A percentile compares a stretch with the other conserved stretches of the same genome.
Evolutionary conservation across 2,888 invertebrate species (phyloP).

Genomic region (Drosophila parthenogenetica): DNA sequence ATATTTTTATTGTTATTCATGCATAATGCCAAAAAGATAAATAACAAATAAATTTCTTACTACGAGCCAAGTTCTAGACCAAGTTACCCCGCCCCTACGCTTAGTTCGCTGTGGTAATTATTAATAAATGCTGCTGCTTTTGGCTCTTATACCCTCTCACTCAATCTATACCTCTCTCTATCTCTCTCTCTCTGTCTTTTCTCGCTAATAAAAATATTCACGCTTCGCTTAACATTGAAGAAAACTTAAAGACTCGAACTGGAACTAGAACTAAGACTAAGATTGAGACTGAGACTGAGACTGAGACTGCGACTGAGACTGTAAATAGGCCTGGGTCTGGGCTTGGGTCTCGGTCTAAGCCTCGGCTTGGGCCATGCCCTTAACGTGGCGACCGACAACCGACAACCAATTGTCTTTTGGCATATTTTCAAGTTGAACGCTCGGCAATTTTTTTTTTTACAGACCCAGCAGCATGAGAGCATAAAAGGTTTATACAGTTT

Average conservation of each 20-base stretch:
- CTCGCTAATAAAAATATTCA: conserved; percentile 71
- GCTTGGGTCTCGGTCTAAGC: conserved; percentile 28
- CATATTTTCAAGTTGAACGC: conserved; percentile 80
- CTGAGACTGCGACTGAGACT: conserved; percentile 31
- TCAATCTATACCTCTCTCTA: conserved; percentile 16
- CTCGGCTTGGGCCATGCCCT: conserved; percentile 61
- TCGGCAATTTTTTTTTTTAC: conserved; percentile 54
- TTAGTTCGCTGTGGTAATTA: conserved; percentile 67
- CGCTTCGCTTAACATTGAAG: conserved; percentile 76
- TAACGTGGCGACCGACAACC: conserved; percentile 55
- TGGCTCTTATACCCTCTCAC: conserved; percentile 25
- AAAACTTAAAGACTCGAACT: conserved; percentile 63
- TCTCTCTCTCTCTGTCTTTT: conserved; percentile 48
- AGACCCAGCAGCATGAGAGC: not conserved
- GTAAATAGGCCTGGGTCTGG: conserved; percentile 35
- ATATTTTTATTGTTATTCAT: conserved; percentile 77
- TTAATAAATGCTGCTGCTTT: conserved; percentile 72
- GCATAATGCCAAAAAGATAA: conserved; percentile 79
- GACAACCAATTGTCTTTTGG: conserved; percentile 77
- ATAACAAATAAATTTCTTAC: conserved; percentile 75
- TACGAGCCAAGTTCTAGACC: conserved; percentile 33
- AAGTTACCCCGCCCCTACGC: conserved; percentile 17
- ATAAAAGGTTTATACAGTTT: not conserved
- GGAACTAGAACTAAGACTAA: conserved; percentile 21
- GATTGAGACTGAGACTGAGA: conserved; percentile 25